Conservation (phyloP, 2,888 invertebrate genomes). For the Tethea ocularis region DNA sequence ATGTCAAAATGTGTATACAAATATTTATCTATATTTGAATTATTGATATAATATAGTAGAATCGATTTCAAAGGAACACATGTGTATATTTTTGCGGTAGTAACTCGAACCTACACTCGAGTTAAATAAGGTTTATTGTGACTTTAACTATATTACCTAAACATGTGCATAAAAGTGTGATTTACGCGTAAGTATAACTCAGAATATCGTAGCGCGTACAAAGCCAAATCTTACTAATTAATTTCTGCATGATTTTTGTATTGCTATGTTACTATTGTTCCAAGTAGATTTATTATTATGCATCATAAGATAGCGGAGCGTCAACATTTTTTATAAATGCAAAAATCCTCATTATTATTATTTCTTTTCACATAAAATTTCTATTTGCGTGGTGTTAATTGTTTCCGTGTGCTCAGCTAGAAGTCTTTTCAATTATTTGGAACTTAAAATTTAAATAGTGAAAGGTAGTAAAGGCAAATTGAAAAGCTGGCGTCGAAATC, state of each 20-base stretch:
- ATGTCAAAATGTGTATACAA: background rate
- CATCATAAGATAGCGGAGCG: slow-evolving; percentile 38
- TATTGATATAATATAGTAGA: background rate
- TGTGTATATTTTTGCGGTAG: slow-evolving; percentile 4
- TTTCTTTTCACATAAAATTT: background rate
- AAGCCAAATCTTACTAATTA: slow-evolving; percentile 53
- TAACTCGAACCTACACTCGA: background rate
- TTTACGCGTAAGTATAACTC: slow-evolving; percentile 52
- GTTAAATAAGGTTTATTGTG: background rate
- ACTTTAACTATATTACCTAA: background rate
- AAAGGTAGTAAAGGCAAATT: slow-evolving; percentile 44
- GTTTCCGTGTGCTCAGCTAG: background rate
- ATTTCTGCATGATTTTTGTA: slow-evolving; percentile 23
- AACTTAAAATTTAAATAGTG: slow-evolving; percentile 13
- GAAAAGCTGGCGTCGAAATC: slow-evolving; percentile 28
- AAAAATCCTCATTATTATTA: slow-evolving; percentile 39
- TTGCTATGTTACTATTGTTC: slow-evolving; percentile 41
- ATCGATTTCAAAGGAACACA: slow-evolving; percentile 12
- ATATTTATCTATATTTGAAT: background rate
- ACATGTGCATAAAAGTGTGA: background rate
- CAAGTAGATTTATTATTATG: slow-evolving; percentile 46
- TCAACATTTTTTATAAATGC: slow-evolving; percentile 47
- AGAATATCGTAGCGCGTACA: slow-evolving; percentile 37
- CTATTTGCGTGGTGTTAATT: background rate
- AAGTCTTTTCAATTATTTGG: background rate